Evolutionary conservation across 2,113 vertebrate genomes (phyloP).

Genomic region (Dolichotis patagonum): DNA sequence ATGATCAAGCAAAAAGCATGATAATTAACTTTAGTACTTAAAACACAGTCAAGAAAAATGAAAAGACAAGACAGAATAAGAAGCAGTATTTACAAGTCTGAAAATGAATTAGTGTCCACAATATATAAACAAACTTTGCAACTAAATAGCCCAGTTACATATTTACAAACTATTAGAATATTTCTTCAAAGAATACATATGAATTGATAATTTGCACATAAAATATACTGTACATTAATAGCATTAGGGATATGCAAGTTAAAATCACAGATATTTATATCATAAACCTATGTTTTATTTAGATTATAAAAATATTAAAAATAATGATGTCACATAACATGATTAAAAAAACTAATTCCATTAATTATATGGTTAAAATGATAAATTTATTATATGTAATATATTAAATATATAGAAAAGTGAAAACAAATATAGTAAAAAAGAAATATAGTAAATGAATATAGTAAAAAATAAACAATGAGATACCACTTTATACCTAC

Average conservation of each 20-base stretch:
- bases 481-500: neutral
- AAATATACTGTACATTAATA: neutral
- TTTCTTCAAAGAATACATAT: neutral
- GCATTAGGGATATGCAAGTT: neutral
- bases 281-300: neutral
- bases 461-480: neutral
- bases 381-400: neutral
- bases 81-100: neutral
- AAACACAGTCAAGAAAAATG: neutral
- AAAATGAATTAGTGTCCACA: neutral
- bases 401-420: neutral
- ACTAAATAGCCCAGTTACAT: neutral
- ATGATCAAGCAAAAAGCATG: neutral
- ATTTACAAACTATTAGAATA: neutral
- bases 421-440: neutral
- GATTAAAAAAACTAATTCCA: neutral
- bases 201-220: neutral
- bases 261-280: neutral
- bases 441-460: neutral
- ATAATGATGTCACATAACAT: neutral
- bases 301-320: neutral
- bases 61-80: neutral
- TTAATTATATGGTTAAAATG: neutral
- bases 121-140: neutral
- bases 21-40: neutral